phyloP scores from a whole-genome alignment of 2,797 vertebrate genomes.

The Eupleurogrammus muticus region DNA sequence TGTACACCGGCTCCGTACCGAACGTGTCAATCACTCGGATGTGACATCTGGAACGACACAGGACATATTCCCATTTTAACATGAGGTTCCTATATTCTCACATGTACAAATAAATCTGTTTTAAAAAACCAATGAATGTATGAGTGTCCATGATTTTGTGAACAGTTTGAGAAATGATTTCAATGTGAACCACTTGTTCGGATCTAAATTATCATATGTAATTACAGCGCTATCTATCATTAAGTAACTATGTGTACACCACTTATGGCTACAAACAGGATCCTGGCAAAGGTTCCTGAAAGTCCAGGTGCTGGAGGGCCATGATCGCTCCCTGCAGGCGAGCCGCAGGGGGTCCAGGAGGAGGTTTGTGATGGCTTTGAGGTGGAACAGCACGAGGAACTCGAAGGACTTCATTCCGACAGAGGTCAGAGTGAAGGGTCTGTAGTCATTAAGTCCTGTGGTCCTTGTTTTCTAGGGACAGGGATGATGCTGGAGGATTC shows the following conservation, averaged over 20 bases:
- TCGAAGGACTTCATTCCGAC: neutral
- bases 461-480: no score
- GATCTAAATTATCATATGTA: neutral
- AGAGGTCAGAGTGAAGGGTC: neutral
- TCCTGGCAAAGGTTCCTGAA: no score
- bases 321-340: no score
- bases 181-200: no score
- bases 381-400: neutral
- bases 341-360: no score
- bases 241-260: neutral
- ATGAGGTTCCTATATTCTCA: neutral
- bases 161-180: no score
- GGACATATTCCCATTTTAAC: neutral
- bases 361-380: no score
- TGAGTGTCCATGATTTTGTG: neutral
- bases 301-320: no score
- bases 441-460: neutral
- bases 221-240: neutral
- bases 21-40: conserved; percentile 97
- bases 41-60: conserved; percentile 87
- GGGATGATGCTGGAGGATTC: no score
- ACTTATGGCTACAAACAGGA: neutral
- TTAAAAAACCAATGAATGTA: no score
- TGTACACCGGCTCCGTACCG: conserved; percentile 95
- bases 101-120: neutral